These are phyloP conservation scores for Florisuga fusca DNA, from an alignment of 2,797 vertebrate species.

Conservation along the genomic window DNA sequence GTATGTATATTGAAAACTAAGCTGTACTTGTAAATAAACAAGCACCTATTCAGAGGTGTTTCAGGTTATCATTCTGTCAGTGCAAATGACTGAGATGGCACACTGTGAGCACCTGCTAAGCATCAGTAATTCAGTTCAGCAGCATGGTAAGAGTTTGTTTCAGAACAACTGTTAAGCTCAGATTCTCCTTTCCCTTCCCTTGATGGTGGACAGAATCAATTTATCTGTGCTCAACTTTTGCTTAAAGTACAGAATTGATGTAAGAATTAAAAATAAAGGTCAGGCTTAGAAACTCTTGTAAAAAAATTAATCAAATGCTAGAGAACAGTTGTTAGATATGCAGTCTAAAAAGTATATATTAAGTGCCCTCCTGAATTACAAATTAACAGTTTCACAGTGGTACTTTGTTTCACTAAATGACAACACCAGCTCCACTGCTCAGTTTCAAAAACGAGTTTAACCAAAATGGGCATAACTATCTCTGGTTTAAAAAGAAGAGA, in stretches of 20 bases:
- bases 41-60: not conserved
- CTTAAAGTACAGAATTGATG: not conserved
- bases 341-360: not conserved
- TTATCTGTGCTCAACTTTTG: not conserved
- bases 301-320: not conserved
- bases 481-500: not conserved
- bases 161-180: not conserved
- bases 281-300: not conserved
- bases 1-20: not conserved
- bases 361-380: not conserved
- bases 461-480: not conserved
- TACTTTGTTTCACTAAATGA: not conserved
- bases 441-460: not conserved
- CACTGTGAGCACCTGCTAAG: not conserved
- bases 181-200: not conserved
- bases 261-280: not conserved
- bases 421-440: not conserved
- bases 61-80: not conserved
- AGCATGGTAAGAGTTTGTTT: not conserved
- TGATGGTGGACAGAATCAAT: not conserved
- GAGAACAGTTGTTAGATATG: not conserved
- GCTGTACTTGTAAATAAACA: not conserved
- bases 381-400: not conserved
- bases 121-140: not conserved
- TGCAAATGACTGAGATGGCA: not conserved